Base-by-base conservation (phyloP, 2,888 invertebrate species). In the Desoria tigrina region DNA sequence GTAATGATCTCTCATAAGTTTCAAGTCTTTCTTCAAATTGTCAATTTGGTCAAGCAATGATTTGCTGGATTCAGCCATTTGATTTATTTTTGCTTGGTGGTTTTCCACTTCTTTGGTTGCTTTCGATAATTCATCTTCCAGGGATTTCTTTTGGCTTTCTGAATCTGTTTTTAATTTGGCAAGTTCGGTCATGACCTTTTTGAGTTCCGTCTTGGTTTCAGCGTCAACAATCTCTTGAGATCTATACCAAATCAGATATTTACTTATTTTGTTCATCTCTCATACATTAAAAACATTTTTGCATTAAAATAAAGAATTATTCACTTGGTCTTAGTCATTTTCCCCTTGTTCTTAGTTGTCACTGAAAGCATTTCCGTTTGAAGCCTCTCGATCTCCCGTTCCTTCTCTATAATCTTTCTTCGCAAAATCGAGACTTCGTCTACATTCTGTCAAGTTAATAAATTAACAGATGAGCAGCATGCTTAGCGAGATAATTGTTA, bases 31-130 rank as follows among this genome's bases (percentile, higher is more conserved):
- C 42, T 73, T 74, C 24, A 75, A 65, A 16, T 67, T 68, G 51
- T 67, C 68, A 54, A 75, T 66, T 65, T 76, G 74, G 21, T 62
- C 61, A 32, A 75, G 37, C 2, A 75, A 61, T 32, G 65, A 64
- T 57, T 74, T 73, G 51, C 75, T 76, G 18, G 74, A 69, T 54
- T 75, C 76, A 23, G 66, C 72, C 50, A 75, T 63, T 63, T 76
- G 74, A 6, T 21, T 7, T 16, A 73, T 65, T 28, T 72, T 66
- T 1, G 42, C 51, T 24, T 75, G 71, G 18, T 72, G 82, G 76
- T 90, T 90, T 55, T 89, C 88, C 78, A 89, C 89, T 73, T 90
- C 89, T 71, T 88, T 87, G 71, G 85, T 86, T 78, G 89, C 88
- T 56, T 83, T 84, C 23, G 84, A 83, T 42, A 91, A 78, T 32